Base-by-base conservation (phyloP, 2,113 vertebrate genomes). In the Pangasianodon hypophthalmus region DNA sequence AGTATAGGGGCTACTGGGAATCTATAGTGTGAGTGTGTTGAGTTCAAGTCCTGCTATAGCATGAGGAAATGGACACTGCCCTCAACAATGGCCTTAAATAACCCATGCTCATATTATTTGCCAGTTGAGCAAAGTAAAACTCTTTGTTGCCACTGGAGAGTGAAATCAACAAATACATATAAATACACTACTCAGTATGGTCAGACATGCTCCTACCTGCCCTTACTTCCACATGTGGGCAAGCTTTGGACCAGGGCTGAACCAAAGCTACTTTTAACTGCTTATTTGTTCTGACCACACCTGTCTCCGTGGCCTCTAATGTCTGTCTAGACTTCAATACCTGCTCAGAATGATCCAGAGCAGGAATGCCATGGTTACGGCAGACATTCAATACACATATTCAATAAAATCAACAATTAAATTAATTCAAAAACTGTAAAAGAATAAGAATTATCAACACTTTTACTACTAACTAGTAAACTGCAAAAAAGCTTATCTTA, bases 201-300 rank as follows among this genome's bases (percentile, higher is more conserved):
- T 58, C 48, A 52, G 18, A 90, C 84, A 58, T 58, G 73, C 26
- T 13, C 50, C 19, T 29, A 86, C 88, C 46, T 56, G 73, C 48
- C n/a, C 58, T 80, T 64, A 77, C n/a, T 29, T 67, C 73, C 44
- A 88, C 48, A 82, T 32, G 32, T 86, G 88, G 84, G 82, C 84
- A 86, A 37, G 16, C 21, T 75, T 50, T n/a, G 73, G 88, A 64
- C 84, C 75, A 86, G 73, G 50, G 48, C 24, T 86, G 46, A 80
- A 86, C 60, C 83, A 89, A 64, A 64, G 21, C 21, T 62, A 58
- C 14, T 29, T 90, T 81, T 54, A 81, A 82, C 60, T 41, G 67
- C 62, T 77, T 77, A 85, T 89, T 73, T 89, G 32, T 77, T 81
- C 50, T 79, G 29, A 86, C 46, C 89, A 90, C 89, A 86, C 75